Base-by-base conservation (phyloP, 2,888 invertebrate genomes). In the Electrophaes corylata region DNA sequence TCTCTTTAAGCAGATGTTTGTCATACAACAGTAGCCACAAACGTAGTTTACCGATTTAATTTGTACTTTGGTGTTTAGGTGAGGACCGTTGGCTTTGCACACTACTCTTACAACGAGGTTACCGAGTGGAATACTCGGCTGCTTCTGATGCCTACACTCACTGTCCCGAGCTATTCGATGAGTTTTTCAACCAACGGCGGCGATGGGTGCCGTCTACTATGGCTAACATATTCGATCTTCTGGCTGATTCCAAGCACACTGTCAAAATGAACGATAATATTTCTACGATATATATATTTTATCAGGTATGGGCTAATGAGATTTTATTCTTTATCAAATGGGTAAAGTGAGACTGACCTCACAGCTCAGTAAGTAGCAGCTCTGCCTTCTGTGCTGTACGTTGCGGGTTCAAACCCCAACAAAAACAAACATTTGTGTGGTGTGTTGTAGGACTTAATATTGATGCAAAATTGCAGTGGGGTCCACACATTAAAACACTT, bases 51-150 rank as follows among this genome's bases (percentile, higher is more conserved):
- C 5, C 20, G 1, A 20, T 20, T 20, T 20, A 20, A 3, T 20
- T 20, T 4, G 20, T 6, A n/a, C n/a, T 26, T 41, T n/a, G 14
- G 5, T 26, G 48, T 16, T 20, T 8, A 94, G 95, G 98, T n/a
- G 98, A 99, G 83, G 98, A 99, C 86, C 94, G 98, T 64, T 98
- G 98, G 98, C 88, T 98, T 5, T 98, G 98, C 81, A 98, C 98
- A 0, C 86, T 98, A 49, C 91, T 99, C 0, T 92, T 98, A 0
- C 98, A 98, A 82, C 94, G 97, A 68, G 98, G 98, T 0, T 98
- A 97, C 77, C 93, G 97, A 18, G 95, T 99, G 0, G 98, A 98
- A 78, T 98, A 98, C 84, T 97, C 97, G 0, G 98, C 98, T 0
- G 98, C 98, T 0, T 97, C 98, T 0, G 98, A 98, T 78, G 97